Base-by-base conservation (phyloP, 30 jellyfish, hydroid and myxozoan species). In the Pelagia noctiluca region DNA sequence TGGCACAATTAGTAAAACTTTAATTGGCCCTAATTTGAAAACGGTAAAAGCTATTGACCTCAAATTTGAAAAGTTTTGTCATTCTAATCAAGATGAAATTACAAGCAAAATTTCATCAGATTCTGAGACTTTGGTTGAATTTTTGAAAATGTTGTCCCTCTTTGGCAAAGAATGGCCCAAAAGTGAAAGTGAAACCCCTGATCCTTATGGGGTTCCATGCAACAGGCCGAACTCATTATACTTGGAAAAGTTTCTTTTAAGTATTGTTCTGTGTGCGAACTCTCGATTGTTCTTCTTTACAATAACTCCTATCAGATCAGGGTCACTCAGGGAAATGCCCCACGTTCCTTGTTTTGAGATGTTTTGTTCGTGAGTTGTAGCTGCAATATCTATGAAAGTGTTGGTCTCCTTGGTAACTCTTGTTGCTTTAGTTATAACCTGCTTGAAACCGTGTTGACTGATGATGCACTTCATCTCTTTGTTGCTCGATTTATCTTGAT, bases 321-420 rank as follows among this genome's bases (percentile, higher is more conserved):
- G 84, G 22, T 75, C 86, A 75, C 86, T 50, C 30, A 75, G 86
- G 75, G 75, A 75, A 75, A 75, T 76, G 88, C 88, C 78, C 88
- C 77, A 76, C 31, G 88, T 76, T 35, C 88, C 88, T 18, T 75
- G 86, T 50, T 5, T 74, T 74, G 75, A 74, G 86, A 74, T 74
- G 86, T 49, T 74, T 74, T 74, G 86, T 74, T 74, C 86, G 75
- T 53, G 86, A 74, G 86, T 74, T 11, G 86, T 74, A 74, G 86
- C 86, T 74, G 86, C 75, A 75, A 74, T 74, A 53, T 53, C 86
- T 70, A 70, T 70, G 2, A 70, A 70, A 70, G 82, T 32, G 82
- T 65, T 70, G 4, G 82, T 70, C 65, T 67, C 76, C 69, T 63
- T 35, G 75, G 90, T 79, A 18, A 61, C 50, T 37, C 83, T 63